Base-by-base conservation (phyloP, 2,113 vertebrate species). In the Callithrix jacchus region DNA sequence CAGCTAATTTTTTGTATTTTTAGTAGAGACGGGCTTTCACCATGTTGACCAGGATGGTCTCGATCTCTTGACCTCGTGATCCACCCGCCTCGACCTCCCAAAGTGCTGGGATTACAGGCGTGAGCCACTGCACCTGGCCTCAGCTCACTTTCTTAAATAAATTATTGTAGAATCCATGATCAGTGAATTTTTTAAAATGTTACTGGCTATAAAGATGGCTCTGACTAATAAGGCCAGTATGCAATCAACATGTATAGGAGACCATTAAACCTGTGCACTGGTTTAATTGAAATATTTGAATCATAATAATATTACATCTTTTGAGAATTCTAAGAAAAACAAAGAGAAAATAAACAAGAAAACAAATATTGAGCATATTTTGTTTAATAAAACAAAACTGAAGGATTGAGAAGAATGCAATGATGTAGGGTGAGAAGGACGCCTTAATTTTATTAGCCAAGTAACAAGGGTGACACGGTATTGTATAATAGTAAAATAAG, bases 211-310 rank as follows among this genome's bases (percentile, higher is more conserved):
- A 74, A 87, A 64, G 40, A 42, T 56, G 56, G 7, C 92, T 83
- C 18, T 70, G 47, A 84, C 47, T 76, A n/a, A 91, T 64, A 81
- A 87, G 61, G 20, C 25, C 56, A 68, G 11, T 68, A 18, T 92
- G 13, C 18, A 89, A 14, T 42, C 27, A 92, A 45, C 3, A 23
- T 74, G 45, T 58, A 45, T 10, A 42, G 71, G 42, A 88, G 32
- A 82, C 8, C 40, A 77, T 40, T 76, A 58, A 84, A 56, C 25
- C n/a, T 30, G 2, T 25, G 27, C 3, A 49, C 20, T 40, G 11
- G 17, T 81, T 81, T 94, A 42, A 70, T n/a, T 84, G 73, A 93
- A 95, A 68, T 30, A 87, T 58, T 90, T 96, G 74, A 61, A 20
- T 89, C 45, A 66, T 18, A 66, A 8, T 52, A 90, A 81, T 81